Percentiles rank a stretch among this genome's conserved stretches.
These are phyloP conservation scores for Lithosia quadra DNA, from an alignment of 2,888 invertebrate genomes.

Conservation along the genomic window DNA sequence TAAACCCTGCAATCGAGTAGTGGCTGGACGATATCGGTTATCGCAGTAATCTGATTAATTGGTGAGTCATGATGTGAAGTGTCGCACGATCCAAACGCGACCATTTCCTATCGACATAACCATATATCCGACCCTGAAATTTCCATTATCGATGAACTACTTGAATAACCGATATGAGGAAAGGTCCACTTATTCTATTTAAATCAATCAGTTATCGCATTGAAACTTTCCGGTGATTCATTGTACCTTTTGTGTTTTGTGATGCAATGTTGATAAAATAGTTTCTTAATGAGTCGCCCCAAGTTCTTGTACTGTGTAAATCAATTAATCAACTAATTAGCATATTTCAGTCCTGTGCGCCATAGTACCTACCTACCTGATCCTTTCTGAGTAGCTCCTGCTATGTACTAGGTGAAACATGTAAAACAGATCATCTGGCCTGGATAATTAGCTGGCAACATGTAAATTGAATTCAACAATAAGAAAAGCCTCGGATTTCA, in stretches of 20 bases:
- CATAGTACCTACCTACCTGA: no score
- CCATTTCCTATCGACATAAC: slow-evolving; percentile 59
- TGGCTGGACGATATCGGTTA: slow-evolving; percentile 68
- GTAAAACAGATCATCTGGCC: no score
- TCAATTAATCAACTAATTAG: no score
- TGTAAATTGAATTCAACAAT: neutral
- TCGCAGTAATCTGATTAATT: slow-evolving; percentile 80
- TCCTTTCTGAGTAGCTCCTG: neutral
- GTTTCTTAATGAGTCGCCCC: slow-evolving; percentile 27
- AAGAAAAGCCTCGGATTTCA: neutral
- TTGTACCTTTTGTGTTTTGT: slow-evolving; percentile 35
- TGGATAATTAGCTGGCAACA: neutral
- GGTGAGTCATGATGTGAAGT: slow-evolving; percentile 68
- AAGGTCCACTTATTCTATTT: slow-evolving; percentile 33
- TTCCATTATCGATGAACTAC: slow-evolving; percentile 48
- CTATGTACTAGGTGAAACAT: neutral
- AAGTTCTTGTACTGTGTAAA: neutral
- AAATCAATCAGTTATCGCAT: slow-evolving; percentile 29
- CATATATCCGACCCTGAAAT: slow-evolving; percentile 60
- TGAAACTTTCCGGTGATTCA: slow-evolving; percentile 46
- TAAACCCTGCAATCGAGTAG: slow-evolving; percentile 55
- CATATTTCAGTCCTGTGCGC: no score
- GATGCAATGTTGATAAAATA: slow-evolving; percentile 47
- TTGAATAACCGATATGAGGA: slow-evolving; percentile 35
- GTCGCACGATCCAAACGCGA: slow-evolving; percentile 53